phyloP scores from a whole-genome alignment of 2,888 invertebrate genomes.

The Chrysolina oricalcia region DNA sequence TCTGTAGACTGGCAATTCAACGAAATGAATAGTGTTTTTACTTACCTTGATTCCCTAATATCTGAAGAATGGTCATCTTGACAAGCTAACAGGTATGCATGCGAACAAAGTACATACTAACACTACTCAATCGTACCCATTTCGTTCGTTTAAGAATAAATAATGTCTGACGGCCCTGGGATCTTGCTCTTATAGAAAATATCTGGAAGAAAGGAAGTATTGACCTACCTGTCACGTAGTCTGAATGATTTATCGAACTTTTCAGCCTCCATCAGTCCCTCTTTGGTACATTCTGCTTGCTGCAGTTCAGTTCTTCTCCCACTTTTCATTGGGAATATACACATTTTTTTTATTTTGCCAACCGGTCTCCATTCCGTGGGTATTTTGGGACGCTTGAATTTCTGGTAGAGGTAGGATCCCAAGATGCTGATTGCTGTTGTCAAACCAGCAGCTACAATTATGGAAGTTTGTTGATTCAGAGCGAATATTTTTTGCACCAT shows the following conservation, averaged over 20 bases:
- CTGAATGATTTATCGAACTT: constrained; percentile 44
- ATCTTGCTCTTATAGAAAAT: too few relatives aligned
- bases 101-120: too few relatives aligned
- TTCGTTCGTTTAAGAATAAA: too few relatives aligned
- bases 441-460: constrained; percentile 9
- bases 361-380: constrained; percentile 58
- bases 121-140: too few relatives aligned
- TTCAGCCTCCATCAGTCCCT: constrained; percentile 51
- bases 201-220: not conserved
- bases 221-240: constrained; percentile 57
- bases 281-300: constrained; percentile 51
- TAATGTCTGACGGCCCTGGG: too few relatives aligned
- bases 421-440: constrained; percentile 31
- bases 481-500: not conserved
- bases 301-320: constrained; percentile 52
- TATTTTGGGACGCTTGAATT: constrained; percentile 47
- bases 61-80: too few relatives aligned
- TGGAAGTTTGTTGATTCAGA: constrained; percentile 4
- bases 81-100: too few relatives aligned
- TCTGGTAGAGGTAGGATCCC: constrained; percentile 43
- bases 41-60: too few relatives aligned
- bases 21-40: too few relatives aligned
- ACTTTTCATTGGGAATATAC: constrained; percentile 60
- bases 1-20: too few relatives aligned
- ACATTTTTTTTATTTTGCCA: constrained; percentile 55